phyloP scores from a whole-genome alignment of 1,140 invertebrate genomes.

The Papilio dardanus region DNA sequence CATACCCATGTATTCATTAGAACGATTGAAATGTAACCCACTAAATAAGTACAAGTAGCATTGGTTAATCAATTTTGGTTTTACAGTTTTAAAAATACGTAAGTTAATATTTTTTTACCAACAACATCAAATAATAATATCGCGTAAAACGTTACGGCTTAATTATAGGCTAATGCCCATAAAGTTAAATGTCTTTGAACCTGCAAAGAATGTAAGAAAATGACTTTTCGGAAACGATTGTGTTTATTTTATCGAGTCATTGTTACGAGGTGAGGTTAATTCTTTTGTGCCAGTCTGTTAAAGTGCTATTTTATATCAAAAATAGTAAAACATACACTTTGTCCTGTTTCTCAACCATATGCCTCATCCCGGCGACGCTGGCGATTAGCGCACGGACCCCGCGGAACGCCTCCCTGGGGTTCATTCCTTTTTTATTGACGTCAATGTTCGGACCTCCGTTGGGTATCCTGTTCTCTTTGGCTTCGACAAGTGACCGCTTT shows the following conservation, averaged over 20 bases:
- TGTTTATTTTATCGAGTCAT: constrained; percentile 20
- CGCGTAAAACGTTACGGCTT: not conserved
- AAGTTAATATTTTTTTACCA: too few relatives aligned
- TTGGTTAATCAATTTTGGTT: too few relatives aligned
- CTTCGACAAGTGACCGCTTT: constrained; percentile 50
- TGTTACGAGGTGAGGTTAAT: not conserved
- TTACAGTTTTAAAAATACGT: too few relatives aligned
- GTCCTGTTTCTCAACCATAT: constrained; percentile 49
- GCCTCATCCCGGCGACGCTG: constrained; percentile 58
- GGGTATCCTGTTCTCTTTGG: constrained; percentile 46
- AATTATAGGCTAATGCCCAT: not conserved
- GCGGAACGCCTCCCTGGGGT: constrained; percentile 49
- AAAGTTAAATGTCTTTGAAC: not conserved
- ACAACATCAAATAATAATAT: not conserved
- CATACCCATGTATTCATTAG: too few relatives aligned
- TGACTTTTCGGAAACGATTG: not conserved
- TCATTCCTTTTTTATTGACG: constrained; percentile 25
- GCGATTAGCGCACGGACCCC: constrained; percentile 66
- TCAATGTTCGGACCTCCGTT: constrained; percentile 50
- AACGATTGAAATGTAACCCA: too few relatives aligned
- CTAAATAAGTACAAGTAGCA: too few relatives aligned
- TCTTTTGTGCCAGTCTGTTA: not conserved
- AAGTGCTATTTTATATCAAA: not conserved
- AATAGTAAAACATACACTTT: constrained; percentile 46
- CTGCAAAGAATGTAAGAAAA: not conserved